Evolutionary conservation across 1,140 invertebrate genomes (phyloP).

Genomic region (Conus betulinus): DNA sequence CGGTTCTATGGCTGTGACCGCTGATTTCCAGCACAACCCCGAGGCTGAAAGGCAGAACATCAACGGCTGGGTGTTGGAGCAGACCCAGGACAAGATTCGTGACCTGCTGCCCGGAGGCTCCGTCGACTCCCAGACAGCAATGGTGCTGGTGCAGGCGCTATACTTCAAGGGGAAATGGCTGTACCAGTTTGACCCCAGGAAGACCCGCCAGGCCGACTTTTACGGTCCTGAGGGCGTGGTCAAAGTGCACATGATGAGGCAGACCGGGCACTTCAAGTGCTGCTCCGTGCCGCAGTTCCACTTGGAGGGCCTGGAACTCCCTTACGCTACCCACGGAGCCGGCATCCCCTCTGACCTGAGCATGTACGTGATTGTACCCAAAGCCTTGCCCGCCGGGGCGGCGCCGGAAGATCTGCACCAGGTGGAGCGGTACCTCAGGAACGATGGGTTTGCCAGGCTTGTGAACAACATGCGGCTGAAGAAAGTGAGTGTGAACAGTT

Average conservation of each 20-base stretch:
- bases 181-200: slow-evolving; percentile 79
- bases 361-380: slow-evolving; percentile 87
- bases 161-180: slow-evolving; percentile 88
- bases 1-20: slow-evolving; percentile 8
- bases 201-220: slow-evolving; percentile 77
- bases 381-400: slow-evolving; percentile 46
- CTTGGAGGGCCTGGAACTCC: slow-evolving; percentile 83
- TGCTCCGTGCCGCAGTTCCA: slow-evolving; percentile 83
- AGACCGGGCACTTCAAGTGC: slow-evolving; percentile 81
- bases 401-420: slow-evolving; percentile 59
- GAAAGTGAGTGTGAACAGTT: background rate
- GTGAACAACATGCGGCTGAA: background rate
- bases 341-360: slow-evolving; percentile 50
- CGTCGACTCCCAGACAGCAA: slow-evolving; percentile 78
- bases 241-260: slow-evolving; percentile 76
- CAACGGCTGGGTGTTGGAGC: slow-evolving; percentile 83
- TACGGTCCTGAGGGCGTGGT: slow-evolving; percentile 19
- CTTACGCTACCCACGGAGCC: slow-evolving; percentile 80
- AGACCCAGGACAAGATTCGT: slow-evolving; percentile 82
- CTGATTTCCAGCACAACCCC: slow-evolving; percentile 37
- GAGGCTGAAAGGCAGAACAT: slow-evolving; percentile 74
- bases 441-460: slow-evolving; percentile 71
- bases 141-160: slow-evolving; percentile 85
- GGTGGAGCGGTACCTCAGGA: slow-evolving; percentile 78
- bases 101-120: slow-evolving; percentile 77